Evolutionary conservation across 2,797 vertebrate species (phyloP).

Genomic region (Crocidura indochinensis): DNA sequence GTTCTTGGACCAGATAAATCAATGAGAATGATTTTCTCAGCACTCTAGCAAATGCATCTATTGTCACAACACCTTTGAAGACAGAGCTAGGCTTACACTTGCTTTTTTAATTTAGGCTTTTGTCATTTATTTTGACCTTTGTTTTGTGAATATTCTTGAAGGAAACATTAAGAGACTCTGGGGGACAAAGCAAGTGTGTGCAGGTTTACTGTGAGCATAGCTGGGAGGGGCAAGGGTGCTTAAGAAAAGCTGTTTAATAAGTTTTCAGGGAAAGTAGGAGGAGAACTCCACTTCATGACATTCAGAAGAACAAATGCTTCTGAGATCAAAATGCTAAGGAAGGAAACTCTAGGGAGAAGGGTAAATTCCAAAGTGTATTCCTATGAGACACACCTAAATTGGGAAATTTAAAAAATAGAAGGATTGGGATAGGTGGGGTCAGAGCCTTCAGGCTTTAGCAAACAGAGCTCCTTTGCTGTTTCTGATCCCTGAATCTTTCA

Average conservation of each 20-base stretch:
- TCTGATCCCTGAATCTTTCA: slow-evolving; percentile 38
- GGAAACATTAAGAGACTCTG: background rate
- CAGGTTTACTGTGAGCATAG: background rate
- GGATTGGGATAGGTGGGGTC: slow-evolving; percentile 45
- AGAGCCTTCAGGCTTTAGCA: slow-evolving; percentile 63
- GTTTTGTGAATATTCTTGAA: slow-evolving; percentile 54
- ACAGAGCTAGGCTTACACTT: background rate
- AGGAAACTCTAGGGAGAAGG: slow-evolving; percentile 55
- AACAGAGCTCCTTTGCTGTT: slow-evolving; percentile 63
- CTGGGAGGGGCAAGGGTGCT: slow-evolving; percentile 1
- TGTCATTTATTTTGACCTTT: slow-evolving; percentile 12
- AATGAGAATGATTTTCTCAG: background rate
- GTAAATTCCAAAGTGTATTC: slow-evolving; percentile 70
- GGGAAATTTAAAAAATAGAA: background rate
- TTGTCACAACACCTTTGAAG: background rate
- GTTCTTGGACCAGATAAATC: background rate
- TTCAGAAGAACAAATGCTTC: slow-evolving; percentile 78
- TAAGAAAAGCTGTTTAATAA: slow-evolving; percentile 66
- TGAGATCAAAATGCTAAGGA: slow-evolving; percentile 77
- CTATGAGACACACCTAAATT: background rate
- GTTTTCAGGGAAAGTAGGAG: slow-evolving; percentile 68
- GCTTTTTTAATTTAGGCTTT: slow-evolving; percentile 12
- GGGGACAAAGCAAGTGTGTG: background rate
- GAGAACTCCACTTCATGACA: slow-evolving; percentile 77
- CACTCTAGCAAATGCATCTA: background rate